Percentiles rank a stretch among this genome's conserved stretches.
Evolutionary conservation across 2,113 vertebrate species (phyloP).

Genomic region (Struthio camelus): DNA sequence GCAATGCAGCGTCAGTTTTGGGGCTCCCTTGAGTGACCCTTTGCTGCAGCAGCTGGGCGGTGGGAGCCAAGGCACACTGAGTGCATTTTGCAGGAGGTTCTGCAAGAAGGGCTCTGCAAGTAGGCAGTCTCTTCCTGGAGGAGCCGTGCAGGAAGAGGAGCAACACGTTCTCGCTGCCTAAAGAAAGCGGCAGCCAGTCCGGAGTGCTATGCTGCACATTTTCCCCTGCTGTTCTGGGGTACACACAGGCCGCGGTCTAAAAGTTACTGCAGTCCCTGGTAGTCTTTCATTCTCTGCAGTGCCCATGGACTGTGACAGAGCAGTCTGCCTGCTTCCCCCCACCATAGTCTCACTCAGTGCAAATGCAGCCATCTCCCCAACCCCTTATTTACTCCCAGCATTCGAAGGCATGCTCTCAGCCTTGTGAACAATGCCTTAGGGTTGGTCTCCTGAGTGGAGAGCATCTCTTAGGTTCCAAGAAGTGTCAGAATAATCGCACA

Average conservation of each 20-base stretch:
- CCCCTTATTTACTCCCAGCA: background rate
- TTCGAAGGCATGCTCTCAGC: background rate
- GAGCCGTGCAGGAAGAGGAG: too few species aligned
- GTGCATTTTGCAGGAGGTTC: background rate
- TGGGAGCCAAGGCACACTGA: background rate
- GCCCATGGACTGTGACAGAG: background rate
- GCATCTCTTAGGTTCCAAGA: background rate
- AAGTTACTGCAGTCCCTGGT: background rate
- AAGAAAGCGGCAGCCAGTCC: too few species aligned
- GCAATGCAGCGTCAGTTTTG: background rate
- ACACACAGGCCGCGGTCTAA: background rate
- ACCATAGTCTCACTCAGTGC: background rate
- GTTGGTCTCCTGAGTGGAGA: rapidly evolving
- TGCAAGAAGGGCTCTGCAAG: background rate
- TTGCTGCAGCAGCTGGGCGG: background rate
- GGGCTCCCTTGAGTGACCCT: background rate
- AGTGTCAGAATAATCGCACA: rapidly evolving
- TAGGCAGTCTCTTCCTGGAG: too few species aligned
- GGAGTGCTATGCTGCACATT: too few species aligned
- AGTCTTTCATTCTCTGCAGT: background rate
- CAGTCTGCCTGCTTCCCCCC: too few species aligned
- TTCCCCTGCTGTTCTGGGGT: too few species aligned
- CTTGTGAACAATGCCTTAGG: background rate
- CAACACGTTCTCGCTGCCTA: too few species aligned
- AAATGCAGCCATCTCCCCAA: rapidly evolving